Base-by-base conservation (phyloP, 1,140 invertebrate species). In the Neuroterus valhalla region DNA sequence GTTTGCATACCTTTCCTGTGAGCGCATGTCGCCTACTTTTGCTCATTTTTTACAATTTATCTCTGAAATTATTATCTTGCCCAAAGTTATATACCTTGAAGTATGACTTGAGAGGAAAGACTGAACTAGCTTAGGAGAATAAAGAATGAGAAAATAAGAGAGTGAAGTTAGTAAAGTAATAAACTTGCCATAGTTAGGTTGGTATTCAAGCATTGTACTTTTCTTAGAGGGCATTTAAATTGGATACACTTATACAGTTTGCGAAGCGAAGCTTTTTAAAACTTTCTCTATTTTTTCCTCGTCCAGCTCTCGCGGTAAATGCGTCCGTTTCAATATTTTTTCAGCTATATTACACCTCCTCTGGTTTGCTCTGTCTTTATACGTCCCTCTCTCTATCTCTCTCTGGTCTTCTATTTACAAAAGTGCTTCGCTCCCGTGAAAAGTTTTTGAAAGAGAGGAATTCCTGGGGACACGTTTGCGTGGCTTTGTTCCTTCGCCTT, bases 401-500 rank as follows among this genome's bases (percentile, higher is more conserved):
- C 19, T 45, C 66, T 69, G 43, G n/a, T 69, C 45, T 46, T 44
- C 43, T 44, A 69, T 46, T 46, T 46, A 69, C 42, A 69, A 68
- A 68, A 44, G 42, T 69, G 68, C 68, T 46, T 46, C 26, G 17
- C 68, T 69, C 48, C 42, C 68, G 68, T 48, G 46, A 70, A 48
- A 26, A 50, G 26, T 69, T 69, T 46, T 70, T 70, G 48, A 50
- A 70, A 70, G 68, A 15, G 46, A 66, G 50, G 68, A 75, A 81
- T 68, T 71, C 72, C 77, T 71, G 66, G 48, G 74, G 80, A 75
- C 76, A 84, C 74, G 79, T 85, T 82, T 75, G 74, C 77, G 76
- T 75, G 78, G 78, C 81, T 84, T 81, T 79, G 81, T 84, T 81
- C 81, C 74, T 81, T 82, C 71, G 76, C 74, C 74, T 31, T 55